Evolutionary conservation across 2,888 invertebrate species (phyloP), one percentile per base, ranked within the genome.

Genomic region (Rhimphoctona megacephalus): DNA sequence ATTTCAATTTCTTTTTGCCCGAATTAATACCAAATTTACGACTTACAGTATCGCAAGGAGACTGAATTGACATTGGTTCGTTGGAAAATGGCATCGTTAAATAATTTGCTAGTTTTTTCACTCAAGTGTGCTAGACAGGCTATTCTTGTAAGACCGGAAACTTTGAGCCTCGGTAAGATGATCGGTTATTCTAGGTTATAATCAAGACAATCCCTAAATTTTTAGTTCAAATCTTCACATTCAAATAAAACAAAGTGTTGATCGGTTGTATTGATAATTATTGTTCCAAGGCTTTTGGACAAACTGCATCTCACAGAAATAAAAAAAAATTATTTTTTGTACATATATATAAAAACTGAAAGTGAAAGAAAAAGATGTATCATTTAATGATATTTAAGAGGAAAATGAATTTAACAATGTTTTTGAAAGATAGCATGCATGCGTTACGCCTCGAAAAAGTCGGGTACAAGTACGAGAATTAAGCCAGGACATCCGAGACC

Each of bases 381-480:
- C 3, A 19, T 49, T 49, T 4, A 17, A 49, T 49, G 2, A 14
- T 52, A 19, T 52, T 72, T 30, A 73, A 39, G n/a, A 64, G 49
- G 85, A 14, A 6, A 61, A 30, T 30, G 25, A 17, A 61, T 17
- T 61, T 25, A 1, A 14, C 5, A n/a, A 57, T 61, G 30, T 30
- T 61, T 61, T 17, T 61, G 6, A 2, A 30, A 17, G 93, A 2
- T 89, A 96, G 95, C 93, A 83, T 92, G 93, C 81, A 89, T 95
- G 0, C 95, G 97, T 89, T 94, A 95, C 92, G 97, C 97, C 0
- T 96, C 97, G 91, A 98, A 97, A 92, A 98, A 98, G 92, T 95
- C 97, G 19, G 96, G 97, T 74, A 96, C 96, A 1, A 97, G 97
- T 94, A 97, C 97, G 14, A 95, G 95, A 88, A 97, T 97, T 92